Percentiles rank a stretch among this genome's conserved stretches.
phyloP scores from a whole-genome alignment of 1,140 invertebrate species.

The Camponotus vicinus region DNA sequence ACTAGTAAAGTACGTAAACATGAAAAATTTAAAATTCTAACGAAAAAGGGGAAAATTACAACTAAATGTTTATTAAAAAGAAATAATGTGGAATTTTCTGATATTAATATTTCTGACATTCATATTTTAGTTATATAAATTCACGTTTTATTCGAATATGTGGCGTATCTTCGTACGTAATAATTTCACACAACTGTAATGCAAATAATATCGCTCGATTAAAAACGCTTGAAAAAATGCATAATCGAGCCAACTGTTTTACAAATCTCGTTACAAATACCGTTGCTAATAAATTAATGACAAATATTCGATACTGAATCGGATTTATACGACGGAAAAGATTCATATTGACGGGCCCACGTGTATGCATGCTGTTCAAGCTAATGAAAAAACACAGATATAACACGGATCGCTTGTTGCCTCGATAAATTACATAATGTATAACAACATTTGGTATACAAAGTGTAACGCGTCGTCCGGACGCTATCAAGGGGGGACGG shows the following conservation, averaged over 20 bases:
- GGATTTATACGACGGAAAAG: not conserved
- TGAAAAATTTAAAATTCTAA: constrained; percentile 10
- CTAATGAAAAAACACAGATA: constrained; percentile 26
- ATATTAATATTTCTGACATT: not conserved
- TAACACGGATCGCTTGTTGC: not conserved
- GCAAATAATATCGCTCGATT: not conserved
- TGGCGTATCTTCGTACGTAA: not conserved
- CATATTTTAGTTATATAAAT: too few relatives aligned
- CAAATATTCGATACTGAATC: not conserved
- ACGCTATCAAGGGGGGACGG: not conserved
- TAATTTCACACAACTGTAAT: not conserved
- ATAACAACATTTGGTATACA: not conserved
- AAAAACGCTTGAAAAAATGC: not conserved
- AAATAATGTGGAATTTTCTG: not conserved
- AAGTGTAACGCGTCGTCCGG: not conserved
- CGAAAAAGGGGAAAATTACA: not conserved
- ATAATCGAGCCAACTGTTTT: not conserved
- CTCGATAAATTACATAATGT: not conserved
- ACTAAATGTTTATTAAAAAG: not conserved
- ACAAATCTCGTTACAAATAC: not conserved
- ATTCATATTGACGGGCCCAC: not conserved
- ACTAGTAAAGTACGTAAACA: constrained; percentile 19
- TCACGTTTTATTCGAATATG: not conserved
- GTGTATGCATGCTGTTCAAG: not conserved
- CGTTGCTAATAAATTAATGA: not conserved